Evolutionary conservation across 2,888 invertebrate species (phyloP), one percentile per base, ranked within the genome.

Genomic region (Amphimallon solstitiale): DNA sequence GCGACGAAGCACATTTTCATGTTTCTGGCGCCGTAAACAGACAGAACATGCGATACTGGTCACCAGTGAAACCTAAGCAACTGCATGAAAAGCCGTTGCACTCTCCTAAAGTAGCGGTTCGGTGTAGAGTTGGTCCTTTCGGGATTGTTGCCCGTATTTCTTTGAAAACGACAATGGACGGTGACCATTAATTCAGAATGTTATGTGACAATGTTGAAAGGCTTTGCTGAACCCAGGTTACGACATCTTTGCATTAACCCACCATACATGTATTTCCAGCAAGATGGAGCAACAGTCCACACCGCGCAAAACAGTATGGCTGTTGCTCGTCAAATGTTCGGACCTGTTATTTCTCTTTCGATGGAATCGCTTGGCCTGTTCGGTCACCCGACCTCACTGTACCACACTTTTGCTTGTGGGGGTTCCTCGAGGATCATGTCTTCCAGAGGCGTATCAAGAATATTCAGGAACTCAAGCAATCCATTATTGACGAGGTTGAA

Each of bases 381-480:
- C 3, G 40, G 40, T 40, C n/a, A 12, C 40, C 2, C n/a, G 40
- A 40, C 40, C 40, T 40, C 40, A 40, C 3, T 40, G 14, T 40
- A 35, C 14, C 40, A 40, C 3, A 40, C 40, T 48, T 17, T 48
- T 48, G 14, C 48, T 5, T 17, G 17, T 17, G 48, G 19, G 2
- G 17, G 48, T 48, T 48, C 48, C 48, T 17, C 17, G 17, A 48
- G 14, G 45, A 45, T n/a, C 45, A 17, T 14, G 45, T 45, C 12
- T 45, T 45, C 45, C 45, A 45, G 45, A 17, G 48, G 48, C 48
- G 17, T 48, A 48, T 48, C 48, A 48, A 4, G 17, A 48, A 17
- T 48, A 48, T 48, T 17, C 17, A 48, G 17, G 9, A 48, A 48
- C 17, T 48, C 17, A 48, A 48, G 15, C 48, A 48, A 48, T 15